Evolutionary conservation across 2,113 vertebrate species (phyloP), one percentile per base, ranked within the genome.

Genomic region (Aramus guarauna): DNA sequence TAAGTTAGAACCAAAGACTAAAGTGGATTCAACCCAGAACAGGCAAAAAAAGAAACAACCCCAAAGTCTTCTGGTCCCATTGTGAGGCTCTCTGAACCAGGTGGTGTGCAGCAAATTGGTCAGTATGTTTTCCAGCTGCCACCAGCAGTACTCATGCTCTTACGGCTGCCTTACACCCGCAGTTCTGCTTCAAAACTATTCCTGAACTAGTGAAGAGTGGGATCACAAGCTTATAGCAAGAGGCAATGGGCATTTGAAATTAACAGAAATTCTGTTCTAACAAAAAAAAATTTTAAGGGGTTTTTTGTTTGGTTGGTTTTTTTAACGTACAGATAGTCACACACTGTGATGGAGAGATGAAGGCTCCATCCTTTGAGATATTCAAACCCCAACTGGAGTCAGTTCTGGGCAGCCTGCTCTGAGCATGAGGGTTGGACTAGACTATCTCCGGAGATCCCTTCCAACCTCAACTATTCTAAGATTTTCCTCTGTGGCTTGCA

Each of bases 241-340:
- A 95, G 27, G 56, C 60, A 43, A 84, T 2, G 11, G 45, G 12
- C n/a, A n/a, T n/a, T n/a, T n/a, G n/a, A n/a, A n/a, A n/a, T n/a
- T n/a, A n/a, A n/a, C n/a, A n/a, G n/a, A n/a, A 75, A 69, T 84
- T 67, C 43, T 34, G n/a, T 53, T 78, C 62, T 63, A 39, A 41
- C 0, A 0, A 67, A 66, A n/a, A 62, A 47, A 43, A 5, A 6
- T 21, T 29, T 21, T 29, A 5, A 30, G 30, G 12, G 3, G 5
- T 13, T 45, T 32, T 71, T 68, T 60, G 50, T 8, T 52, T 52
- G 50, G 39, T 39, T 39, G 11, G 3, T 5, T 11, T 45, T 32
- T 83, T 73, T 62, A 52, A 20, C 32, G 50, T 41, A 45, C 2
- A 3, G 34, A 32, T 10, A 53, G 56, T 16, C 62, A 55, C 60